Percentiles rank a stretch among this genome's conserved stretches.
Evolutionary conservation across 2,113 vertebrate genomes (phyloP).

Genomic region (cattle (Bos taurus)): ARS-UCD2.0 NC_037333.1:39380001-39380500

Average conservation of each 20-base stretch:
- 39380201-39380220: slow-evolving; percentile 59
- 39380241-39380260: slow-evolving; percentile 73
- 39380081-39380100: slow-evolving; percentile 47
- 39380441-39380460: slow-evolving; percentile 44
- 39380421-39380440: slow-evolving; percentile 54
- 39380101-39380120: slow-evolving; percentile 53
- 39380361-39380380: slow-evolving; percentile 65
- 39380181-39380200: slow-evolving; percentile 64
- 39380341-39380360: slow-evolving; percentile 69
- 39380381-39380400: slow-evolving; percentile 62
- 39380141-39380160: slow-evolving; percentile 65
- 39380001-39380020: slow-evolving; percentile 59
- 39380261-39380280: slow-evolving; percentile 69
- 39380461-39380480: neutral
- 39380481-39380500: neutral
- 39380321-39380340: slow-evolving; percentile 70
- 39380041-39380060: slow-evolving; percentile 54
- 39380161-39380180: slow-evolving; percentile 66
- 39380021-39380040: slow-evolving; percentile 51
- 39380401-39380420: slow-evolving; percentile 46
- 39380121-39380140: slow-evolving; percentile 64
- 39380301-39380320: slow-evolving; percentile 68
- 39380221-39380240: slow-evolving; percentile 66
- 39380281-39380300: slow-evolving; percentile 72
- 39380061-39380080: slow-evolving; percentile 28